phyloP scores from a whole-genome alignment of 2,888 invertebrate species.

The Meiosimyza decipiens region DNA sequence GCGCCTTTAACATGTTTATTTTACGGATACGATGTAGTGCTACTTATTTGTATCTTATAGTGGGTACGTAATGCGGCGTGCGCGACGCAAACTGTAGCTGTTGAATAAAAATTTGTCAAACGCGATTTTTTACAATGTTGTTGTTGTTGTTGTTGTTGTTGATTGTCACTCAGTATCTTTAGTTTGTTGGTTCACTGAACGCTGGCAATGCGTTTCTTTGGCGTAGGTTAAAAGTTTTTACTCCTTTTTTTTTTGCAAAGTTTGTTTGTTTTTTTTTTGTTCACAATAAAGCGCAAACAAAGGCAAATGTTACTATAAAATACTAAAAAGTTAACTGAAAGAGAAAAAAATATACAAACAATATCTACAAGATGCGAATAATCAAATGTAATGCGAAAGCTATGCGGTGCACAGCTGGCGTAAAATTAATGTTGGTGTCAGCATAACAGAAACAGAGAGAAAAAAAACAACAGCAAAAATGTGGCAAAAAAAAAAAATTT shows the following conservation, averaged over 20 bases:
- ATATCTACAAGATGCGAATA: neutral
- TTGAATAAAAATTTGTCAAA: slow-evolving; percentile 28
- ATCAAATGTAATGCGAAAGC: slow-evolving; percentile 2
- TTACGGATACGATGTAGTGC: slow-evolving; percentile 15
- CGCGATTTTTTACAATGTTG: slow-evolving; percentile 7
- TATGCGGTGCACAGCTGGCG: slow-evolving; percentile 22
- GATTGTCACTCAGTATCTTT: slow-evolving; percentile 5
- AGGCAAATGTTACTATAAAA: neutral
- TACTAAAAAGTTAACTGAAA: neutral
- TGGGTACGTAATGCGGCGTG: neutral
- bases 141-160: slow-evolving; percentile 22
- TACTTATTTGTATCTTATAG: slow-evolving; percentile 26
- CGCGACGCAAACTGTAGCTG: slow-evolving; percentile 4
- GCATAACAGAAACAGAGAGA: neutral
- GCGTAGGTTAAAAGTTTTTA: slow-evolving; percentile 24
- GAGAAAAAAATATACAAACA: neutral
- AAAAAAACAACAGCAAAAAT: neutral
- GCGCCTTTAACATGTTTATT: slow-evolving; percentile 22
- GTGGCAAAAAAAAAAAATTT: neutral
- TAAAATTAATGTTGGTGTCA: slow-evolving; percentile 1
- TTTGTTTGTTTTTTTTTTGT: neutral
- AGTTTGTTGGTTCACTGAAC: neutral
- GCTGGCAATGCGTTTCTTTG: neutral
- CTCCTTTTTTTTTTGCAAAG: neutral
- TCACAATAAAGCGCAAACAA: neutral